Evolutionary conservation across 2,113 vertebrate genomes (phyloP), one percentile per base, ranked within the genome.

Genomic region (Perca schrenkii): DNA sequence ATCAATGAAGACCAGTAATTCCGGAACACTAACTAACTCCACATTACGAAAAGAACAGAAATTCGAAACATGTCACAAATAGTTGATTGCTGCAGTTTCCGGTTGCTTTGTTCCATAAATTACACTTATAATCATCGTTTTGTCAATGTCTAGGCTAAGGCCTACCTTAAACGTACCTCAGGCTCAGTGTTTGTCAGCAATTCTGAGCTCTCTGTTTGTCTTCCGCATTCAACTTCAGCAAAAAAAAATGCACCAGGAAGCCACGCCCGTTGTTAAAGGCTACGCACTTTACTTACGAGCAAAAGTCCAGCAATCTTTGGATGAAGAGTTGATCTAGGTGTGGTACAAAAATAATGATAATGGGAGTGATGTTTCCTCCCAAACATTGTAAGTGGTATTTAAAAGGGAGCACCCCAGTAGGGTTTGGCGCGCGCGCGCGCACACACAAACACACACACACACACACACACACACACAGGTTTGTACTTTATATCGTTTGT

Each of bases 201-300:
- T 68, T 17, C 21, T 17, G 3, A 12, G 4, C 13, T 81, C 31
- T 7, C 22, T 56, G 76, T 84, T 72, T 72, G n/a, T 52, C 79
- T 93, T 94, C 93, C 89, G 86, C 77, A 64, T 88, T 78, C 40
- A 43, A 43, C 40, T 43, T 43, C 10, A 56, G 28, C 50, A 21
- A 8, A 28, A 25, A 28, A 1, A 25, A 25, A 65, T 0, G 8
- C 15, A 50, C 0, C 12, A 28, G 56, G 57, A 88, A 74, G 74
- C 79, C 89, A 67, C 91, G 53, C 92, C 91, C 84, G 4, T 3
- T 36, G 3, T 57, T 63, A 22, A 15, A 78, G 43, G 0, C 0
- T 4, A 76, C 81, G 31, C 22, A 54, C 53, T 8, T 40, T 11
- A 13, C 53, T 28, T 46, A 71, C 69, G 86, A 74, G 65, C 21